A percentile compares a stretch with the other conserved stretches of the same genome.
Evolutionary conservation across 2,797 vertebrate genomes (phyloP).

Genomic region (Ispidina picta): DNA sequence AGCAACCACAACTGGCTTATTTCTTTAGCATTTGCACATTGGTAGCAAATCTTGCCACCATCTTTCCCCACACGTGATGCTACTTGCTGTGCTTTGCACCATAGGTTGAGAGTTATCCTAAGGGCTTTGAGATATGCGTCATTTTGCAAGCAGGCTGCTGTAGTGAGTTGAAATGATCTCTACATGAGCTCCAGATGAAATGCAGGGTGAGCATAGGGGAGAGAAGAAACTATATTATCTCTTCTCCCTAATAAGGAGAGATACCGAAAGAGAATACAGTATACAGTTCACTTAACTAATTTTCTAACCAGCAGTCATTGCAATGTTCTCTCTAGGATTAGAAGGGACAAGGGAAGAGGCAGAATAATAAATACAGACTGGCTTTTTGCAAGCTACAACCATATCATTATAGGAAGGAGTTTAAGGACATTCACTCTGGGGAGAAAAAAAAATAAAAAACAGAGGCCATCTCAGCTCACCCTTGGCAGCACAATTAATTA

Average conservation of each 20-base stretch:
- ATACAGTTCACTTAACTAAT: constrained; percentile 61
- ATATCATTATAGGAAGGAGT: constrained; percentile 31
- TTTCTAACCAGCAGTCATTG: constrained; percentile 61
- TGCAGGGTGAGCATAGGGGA: background rate
- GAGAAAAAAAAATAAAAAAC: constrained; percentile 49
- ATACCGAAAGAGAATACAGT: constrained; percentile 26
- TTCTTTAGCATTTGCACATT: background rate
- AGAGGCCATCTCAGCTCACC: constrained; percentile 28
- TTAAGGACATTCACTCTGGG: constrained; percentile 31
- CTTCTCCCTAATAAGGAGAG: constrained; percentile 18
- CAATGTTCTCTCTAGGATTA: constrained; percentile 55
- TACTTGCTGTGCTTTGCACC: background rate
- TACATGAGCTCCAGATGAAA: background rate
- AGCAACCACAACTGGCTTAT: background rate
- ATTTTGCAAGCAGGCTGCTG: constrained; percentile 11
- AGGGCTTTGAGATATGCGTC: background rate
- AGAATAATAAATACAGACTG: constrained; percentile 52
- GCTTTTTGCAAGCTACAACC: constrained; percentile 31
- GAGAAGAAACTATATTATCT: background rate
- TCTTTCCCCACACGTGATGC: background rate
- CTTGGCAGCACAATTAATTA: constrained; percentile 48
- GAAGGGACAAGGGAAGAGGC: constrained; percentile 48
- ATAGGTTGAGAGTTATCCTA: background rate
- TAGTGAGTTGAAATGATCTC: background rate
- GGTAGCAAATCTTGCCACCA: background rate